phyloP scores from a whole-genome alignment of 2,888 invertebrate genomes.

The Drosophila kokeensis region DNA sequence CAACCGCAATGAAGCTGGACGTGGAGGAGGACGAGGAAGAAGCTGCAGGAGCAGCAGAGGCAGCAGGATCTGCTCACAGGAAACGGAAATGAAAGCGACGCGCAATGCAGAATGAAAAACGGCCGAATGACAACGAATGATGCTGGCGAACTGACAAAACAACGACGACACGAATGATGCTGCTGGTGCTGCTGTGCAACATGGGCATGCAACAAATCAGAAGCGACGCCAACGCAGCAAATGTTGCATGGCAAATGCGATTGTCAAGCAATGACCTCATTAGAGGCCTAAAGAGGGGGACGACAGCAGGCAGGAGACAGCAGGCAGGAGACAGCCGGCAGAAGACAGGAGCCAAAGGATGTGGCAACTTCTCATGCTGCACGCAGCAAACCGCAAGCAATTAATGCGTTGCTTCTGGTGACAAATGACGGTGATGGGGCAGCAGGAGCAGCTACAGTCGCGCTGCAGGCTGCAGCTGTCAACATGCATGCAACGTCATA shows the following conservation, averaged over 20 bases:
- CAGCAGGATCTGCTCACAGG: slow-evolving; percentile 28
- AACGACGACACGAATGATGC: slow-evolving; percentile 14
- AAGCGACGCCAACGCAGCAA: slow-evolving; percentile 51
- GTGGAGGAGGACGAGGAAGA: slow-evolving; percentile 4
- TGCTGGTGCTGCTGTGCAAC: slow-evolving; percentile 14
- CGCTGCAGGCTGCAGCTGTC: slow-evolving; percentile 65
- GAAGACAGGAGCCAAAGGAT: slow-evolving; percentile 17
- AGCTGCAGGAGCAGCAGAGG: neutral
- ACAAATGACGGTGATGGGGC: neutral
- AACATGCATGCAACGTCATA: slow-evolving; percentile 70
- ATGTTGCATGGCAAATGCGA: slow-evolving; percentile 79
- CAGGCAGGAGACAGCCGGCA: slow-evolving; percentile 17
- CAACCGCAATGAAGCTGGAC: slow-evolving; percentile 57
- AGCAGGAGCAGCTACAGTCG: neutral
- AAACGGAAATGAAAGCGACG: slow-evolving; percentile 75
- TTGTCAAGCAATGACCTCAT: slow-evolving; percentile 84
- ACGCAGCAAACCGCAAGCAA: slow-evolving; percentile 48
- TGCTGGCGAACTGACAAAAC: slow-evolving; percentile 38
- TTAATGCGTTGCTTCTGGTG: slow-evolving; percentile 32
- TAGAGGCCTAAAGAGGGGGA: slow-evolving; percentile 52
- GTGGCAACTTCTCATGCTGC: slow-evolving; percentile 30
- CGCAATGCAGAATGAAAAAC: slow-evolving; percentile 64
- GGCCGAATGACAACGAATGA: slow-evolving; percentile 49
- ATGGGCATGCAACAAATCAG: slow-evolving; percentile 66
- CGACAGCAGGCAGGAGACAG: slow-evolving; percentile 16